Evolutionary conservation across 2,888 invertebrate species (phyloP).

Genomic region (Melieria crassipennis): DNA sequence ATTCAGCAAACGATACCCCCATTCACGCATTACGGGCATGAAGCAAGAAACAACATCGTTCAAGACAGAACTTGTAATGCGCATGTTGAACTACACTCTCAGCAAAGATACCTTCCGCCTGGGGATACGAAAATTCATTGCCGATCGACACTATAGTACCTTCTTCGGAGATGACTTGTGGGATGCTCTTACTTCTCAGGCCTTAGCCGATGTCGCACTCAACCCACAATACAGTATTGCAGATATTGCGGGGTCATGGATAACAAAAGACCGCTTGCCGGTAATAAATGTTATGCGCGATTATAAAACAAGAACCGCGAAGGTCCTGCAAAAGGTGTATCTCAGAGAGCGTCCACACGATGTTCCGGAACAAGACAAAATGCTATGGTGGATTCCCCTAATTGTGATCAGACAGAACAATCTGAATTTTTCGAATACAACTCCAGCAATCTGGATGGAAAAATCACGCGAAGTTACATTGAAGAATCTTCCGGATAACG

Average conservation of each 20-base stretch:
- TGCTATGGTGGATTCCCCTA: conserved; percentile 80
- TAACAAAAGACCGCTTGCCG: conserved; percentile 81
- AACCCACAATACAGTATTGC: conserved; percentile 71
- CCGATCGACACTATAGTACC: conserved; percentile 75
- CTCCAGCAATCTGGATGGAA: conserved; percentile 74
- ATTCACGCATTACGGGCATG: conserved; percentile 79
- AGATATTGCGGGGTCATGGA: conserved; percentile 84
- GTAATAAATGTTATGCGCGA: conserved; percentile 77
- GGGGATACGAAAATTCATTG: conserved; percentile 77
- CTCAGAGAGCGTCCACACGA: conserved; percentile 79
- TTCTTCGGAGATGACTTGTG: conserved; percentile 85
- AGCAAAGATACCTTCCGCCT: conserved; percentile 80
- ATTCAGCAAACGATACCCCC: conserved; percentile 81
- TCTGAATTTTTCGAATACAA: conserved; percentile 70
- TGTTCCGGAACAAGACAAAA: conserved; percentile 75
- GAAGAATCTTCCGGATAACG: conserved; percentile 68
- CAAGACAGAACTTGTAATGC: conserved; percentile 82
- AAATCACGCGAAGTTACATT: conserved; percentile 69
- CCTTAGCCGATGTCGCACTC: conserved; percentile 70
- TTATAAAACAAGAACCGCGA: conserved; percentile 72
- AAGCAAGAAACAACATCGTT: conserved; percentile 77
- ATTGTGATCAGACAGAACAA: conserved; percentile 71
- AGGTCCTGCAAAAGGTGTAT: conserved; percentile 73
- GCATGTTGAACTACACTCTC: conserved; percentile 89
- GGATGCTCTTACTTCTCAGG: conserved; percentile 76